These are phyloP conservation scores for Trachelus stipa DNA, from an alignment of 2,888 invertebrate species.

Conservation along the genomic window DNA sequence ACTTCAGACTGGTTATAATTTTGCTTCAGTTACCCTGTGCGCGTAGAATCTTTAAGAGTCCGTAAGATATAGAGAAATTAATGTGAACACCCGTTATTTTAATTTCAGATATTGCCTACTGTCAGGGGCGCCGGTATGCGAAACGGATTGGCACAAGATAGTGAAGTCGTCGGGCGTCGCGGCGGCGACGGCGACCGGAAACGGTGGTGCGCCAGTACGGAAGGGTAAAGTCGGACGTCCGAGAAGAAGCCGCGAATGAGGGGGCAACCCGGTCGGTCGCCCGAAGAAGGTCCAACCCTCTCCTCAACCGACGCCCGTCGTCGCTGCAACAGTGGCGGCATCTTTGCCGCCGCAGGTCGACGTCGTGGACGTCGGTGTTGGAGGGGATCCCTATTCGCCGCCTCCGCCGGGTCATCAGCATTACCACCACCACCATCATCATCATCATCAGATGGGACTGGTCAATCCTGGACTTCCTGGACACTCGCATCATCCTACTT, in stretches of 20 bases:
- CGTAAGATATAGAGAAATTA: background rate
- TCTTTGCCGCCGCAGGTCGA: slow-evolving; percentile 38
- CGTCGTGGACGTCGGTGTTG: slow-evolving; percentile 53
- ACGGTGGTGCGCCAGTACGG: slow-evolving; percentile 75
- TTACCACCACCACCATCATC: slow-evolving; percentile 55
- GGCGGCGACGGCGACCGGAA: slow-evolving; percentile 75
- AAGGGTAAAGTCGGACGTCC: slow-evolving; percentile 92
- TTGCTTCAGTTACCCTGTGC: background rate
- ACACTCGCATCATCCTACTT: slow-evolving; percentile 35
- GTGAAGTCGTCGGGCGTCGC: slow-evolving; percentile 74
- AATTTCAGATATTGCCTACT: slow-evolving; percentile 84
- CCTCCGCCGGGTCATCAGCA: slow-evolving; percentile 66
- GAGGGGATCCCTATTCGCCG: slow-evolving; percentile 63
- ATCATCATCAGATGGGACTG: slow-evolving; percentile 54
- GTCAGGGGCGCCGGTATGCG: slow-evolving; percentile 91
- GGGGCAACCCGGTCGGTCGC: slow-evolving; percentile 67
- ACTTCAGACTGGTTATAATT: background rate
- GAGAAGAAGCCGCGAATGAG: slow-evolving; percentile 91
- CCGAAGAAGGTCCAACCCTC: slow-evolving; percentile 64
- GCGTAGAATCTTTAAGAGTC: background rate
- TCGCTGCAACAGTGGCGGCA: slow-evolving; percentile 28
- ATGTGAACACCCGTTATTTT: background rate
- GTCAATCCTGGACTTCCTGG: slow-evolving; percentile 42
- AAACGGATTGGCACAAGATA: slow-evolving; percentile 95
- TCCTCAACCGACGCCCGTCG: slow-evolving; percentile 50